phyloP scores from a whole-genome alignment of 2,797 vertebrate genomes.

The Alauda arvensis region DNA sequence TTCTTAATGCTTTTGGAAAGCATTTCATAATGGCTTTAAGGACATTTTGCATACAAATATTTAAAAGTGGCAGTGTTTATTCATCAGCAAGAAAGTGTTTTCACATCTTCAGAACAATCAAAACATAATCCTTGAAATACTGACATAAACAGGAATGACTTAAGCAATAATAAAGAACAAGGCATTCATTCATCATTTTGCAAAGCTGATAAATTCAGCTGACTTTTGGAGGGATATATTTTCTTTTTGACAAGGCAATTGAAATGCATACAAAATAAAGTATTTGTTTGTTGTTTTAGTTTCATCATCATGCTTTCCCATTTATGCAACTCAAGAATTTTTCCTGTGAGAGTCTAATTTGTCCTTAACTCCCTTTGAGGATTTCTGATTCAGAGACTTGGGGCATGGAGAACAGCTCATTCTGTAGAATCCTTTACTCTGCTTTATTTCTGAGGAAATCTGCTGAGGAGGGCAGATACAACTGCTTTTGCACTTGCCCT shows the following conservation, averaged over 20 bases:
- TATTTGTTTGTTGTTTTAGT: neutral
- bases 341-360: neutral
- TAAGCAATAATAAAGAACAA: conserved; percentile 73
- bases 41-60: conserved; percentile 77
- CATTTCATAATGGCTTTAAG: conserved; percentile 73
- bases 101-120: conserved; percentile 72
- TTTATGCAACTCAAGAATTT: neutral
- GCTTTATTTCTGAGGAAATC: neutral
- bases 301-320: conserved; percentile 13
- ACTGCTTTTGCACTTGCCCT: neutral
- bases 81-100: conserved; percentile 73
- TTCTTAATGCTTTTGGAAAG: conserved; percentile 70
- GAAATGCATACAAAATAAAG: conserved; percentile 29
- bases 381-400: neutral
- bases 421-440: neutral
- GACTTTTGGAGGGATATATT: conserved; percentile 54
- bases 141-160: conserved; percentile 71
- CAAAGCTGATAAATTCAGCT: conserved; percentile 67
- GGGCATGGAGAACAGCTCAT: neutral
- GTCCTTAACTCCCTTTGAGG: neutral
- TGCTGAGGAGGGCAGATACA: neutral
- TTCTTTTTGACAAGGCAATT: conserved; percentile 29
- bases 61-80: conserved; percentile 74
- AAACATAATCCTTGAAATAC: conserved; percentile 78
- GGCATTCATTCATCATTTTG: conserved; percentile 69